Evolutionary conservation across 1,140 invertebrate genomes (phyloP), one percentile per base, ranked within the genome.

Genomic region (Brachionus paranguensis): DNA sequence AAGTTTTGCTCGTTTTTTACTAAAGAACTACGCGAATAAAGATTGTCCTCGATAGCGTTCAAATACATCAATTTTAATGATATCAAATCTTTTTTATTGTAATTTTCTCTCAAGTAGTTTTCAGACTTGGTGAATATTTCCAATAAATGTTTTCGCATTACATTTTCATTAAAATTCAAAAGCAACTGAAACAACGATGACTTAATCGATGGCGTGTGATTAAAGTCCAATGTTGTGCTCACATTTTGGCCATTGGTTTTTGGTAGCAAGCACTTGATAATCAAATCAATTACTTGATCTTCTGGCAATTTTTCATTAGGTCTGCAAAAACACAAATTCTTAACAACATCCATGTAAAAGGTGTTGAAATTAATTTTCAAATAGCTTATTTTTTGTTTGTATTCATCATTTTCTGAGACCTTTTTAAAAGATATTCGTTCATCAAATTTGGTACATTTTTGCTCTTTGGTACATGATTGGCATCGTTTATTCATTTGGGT

Each of bases 41-140:
- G 24, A 29, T 50, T 76, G 27, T 76, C 72, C 12, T 76, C 72
- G 3, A 76, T 27, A 10, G 72, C 17, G 29, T 76, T 76, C 8
- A 76, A 50, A 76, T 50, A 76, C 72, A 76, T 76, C 27, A 76
- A 76, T 29, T 76, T 76, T 20, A 76, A 76, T 20, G 41, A 50
- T 27, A 24, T 27, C 33, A 76, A 37, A 50, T 76, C 72, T 50
- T 76, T 47, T 76, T 47, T 11, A n/a, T 53, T 20, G 27, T 76
- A 76, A 29, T 76, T 50, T 27, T 53, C 12, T 47, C 12, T 24
- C 8, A 76, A 50, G n/a, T 76, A 76, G 4, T 76, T 76, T 50
- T 50, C 43, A 12, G 72, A 76, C 50, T 50, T 76, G 24, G 27
- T 50, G 24, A 76, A 76, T 50, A 76, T 76, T 50, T 24, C 14